phyloP scores from a whole-genome alignment of 2,113 vertebrate genomes.

The Danionella cerebrum region DNA sequence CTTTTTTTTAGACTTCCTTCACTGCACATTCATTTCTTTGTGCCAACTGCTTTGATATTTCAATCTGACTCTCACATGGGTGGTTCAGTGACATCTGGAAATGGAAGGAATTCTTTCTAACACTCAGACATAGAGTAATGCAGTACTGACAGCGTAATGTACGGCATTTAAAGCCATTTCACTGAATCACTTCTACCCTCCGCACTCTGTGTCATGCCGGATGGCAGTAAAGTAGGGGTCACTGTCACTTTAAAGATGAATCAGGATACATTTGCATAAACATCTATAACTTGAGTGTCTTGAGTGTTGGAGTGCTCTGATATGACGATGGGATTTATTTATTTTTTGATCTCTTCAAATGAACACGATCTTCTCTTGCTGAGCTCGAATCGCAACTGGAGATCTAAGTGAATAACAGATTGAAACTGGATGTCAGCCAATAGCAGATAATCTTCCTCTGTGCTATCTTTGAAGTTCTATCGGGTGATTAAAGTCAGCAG shows the following conservation, averaged over 20 bases:
- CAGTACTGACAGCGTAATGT: constrained; percentile 24
- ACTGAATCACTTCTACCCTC: not conserved
- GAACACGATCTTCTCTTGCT: not conserved
- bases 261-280: not conserved
- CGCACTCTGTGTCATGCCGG: not conserved
- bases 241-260: not conserved
- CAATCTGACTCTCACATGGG: not conserved
- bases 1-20: not conserved
- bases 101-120: not conserved
- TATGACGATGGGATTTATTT: not conserved
- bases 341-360: not conserved
- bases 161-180: constrained; percentile 21
- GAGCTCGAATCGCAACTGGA: not conserved
- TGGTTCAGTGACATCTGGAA: not conserved
- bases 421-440: not conserved
- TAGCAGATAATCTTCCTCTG: not conserved
- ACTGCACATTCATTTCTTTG: not conserved
- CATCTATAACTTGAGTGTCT: not conserved
- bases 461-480: not conserved
- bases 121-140: not conserved
- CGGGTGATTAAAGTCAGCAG: not conserved
- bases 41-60: not conserved
- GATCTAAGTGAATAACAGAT: not conserved
- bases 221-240: constrained; percentile 10
- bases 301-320: not conserved